Evolutionary conservation across 2,113 vertebrate genomes (phyloP).

Genomic region (Aldabrachelys gigantea): DNA sequence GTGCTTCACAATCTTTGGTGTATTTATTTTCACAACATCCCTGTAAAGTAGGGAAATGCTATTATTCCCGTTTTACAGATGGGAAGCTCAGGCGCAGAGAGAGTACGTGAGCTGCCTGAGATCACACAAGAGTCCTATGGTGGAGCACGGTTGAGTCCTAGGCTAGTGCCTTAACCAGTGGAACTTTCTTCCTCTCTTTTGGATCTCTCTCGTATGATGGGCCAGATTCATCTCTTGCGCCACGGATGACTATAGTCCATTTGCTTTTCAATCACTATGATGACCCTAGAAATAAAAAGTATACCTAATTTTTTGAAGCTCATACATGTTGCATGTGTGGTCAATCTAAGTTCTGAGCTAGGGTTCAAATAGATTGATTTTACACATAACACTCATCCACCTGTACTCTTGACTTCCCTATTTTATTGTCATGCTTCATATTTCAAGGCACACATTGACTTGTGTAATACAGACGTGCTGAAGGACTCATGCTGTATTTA

Average conservation of each 20-base stretch:
- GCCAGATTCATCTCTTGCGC: not conserved
- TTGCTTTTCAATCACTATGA: slow-evolving; percentile 29
- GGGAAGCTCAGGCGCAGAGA: not conserved
- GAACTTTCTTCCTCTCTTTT: not conserved
- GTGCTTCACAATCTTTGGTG: not conserved
- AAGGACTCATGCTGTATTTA: slow-evolving; percentile 21
- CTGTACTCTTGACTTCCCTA: not conserved
- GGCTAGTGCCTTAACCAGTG: not conserved
- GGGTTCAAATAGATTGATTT: slow-evolving; percentile 29
- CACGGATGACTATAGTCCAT: not conserved
- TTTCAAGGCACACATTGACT: not conserved
- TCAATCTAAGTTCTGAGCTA: slow-evolving; percentile 62
- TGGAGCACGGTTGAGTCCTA: not conserved
- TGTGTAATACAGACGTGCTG: slow-evolving; percentile 3
- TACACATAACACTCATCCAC: not conserved
- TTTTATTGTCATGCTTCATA: not conserved
- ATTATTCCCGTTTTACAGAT: not conserved
- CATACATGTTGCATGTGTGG: slow-evolving; percentile 41
- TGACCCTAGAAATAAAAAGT: slow-evolving; percentile 28
- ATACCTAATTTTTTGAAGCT: slow-evolving; percentile 37
- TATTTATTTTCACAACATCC: not conserved
- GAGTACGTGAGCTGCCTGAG: fast-evolving
- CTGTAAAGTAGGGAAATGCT: not conserved
- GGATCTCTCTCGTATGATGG: not conserved
- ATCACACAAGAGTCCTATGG: not conserved